phyloP scores from a whole-genome alignment of 2,113 vertebrate species.

The Artemisiospiza belli region DNA sequence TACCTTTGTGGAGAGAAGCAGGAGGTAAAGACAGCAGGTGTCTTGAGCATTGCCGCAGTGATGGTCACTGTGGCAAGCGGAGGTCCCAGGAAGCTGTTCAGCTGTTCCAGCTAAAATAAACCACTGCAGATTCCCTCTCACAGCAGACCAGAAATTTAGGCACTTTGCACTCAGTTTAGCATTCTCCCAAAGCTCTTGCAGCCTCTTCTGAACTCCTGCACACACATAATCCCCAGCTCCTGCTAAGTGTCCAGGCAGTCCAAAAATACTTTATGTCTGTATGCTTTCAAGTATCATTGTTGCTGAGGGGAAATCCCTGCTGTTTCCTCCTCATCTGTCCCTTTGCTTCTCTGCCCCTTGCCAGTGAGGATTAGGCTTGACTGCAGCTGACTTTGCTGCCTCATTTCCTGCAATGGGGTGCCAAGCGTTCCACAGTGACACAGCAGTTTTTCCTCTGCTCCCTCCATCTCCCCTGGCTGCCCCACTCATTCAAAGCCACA shows the following conservation, averaged over 20 bases:
- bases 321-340: neutral
- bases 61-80: neutral
- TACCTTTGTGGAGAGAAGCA: neutral
- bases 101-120: neutral
- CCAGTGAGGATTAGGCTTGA: neutral
- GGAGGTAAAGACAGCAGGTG: neutral
- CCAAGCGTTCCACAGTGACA: neutral
- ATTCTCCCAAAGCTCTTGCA: neutral
- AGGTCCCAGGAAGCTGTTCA: neutral
- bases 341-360: neutral
- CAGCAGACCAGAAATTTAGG: neutral
- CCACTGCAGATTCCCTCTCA: neutral
- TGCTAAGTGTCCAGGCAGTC: neutral
- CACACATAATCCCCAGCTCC: neutral
- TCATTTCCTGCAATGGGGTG: neutral
- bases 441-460: neutral
- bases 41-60: neutral
- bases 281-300: neutral
- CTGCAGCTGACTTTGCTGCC: neutral
- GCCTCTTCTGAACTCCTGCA: neutral
- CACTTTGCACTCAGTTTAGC: neutral
- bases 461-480: neutral
- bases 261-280: neutral
- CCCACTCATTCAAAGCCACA: neutral
- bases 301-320: neutral